A percentile compares a stretch with the other conserved stretches of the same genome.
Evolutionary conservation across 2,113 vertebrate species (phyloP).

Genomic region (Microcebus griseorufus): DNA sequence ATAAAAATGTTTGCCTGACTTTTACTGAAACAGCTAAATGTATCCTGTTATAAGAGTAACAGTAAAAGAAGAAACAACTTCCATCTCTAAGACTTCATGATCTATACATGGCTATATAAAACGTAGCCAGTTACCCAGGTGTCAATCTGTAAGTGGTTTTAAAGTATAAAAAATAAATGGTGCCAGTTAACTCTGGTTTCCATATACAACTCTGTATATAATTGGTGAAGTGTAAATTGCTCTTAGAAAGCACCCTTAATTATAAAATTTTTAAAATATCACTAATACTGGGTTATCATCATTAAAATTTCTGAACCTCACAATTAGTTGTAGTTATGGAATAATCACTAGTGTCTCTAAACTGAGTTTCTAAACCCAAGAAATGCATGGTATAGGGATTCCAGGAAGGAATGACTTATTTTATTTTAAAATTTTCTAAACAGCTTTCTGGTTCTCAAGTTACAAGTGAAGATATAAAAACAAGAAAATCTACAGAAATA

Average conservation of each 20-base stretch:
- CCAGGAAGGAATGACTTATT: background rate
- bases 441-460: background rate
- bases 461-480: slow-evolving; percentile 25
- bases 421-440: background rate
- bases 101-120: background rate
- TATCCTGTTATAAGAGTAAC: background rate
- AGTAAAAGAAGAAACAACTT: background rate
- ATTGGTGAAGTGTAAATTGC: background rate
- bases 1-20: background rate
- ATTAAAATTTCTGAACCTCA: background rate
- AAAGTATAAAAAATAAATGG: slow-evolving; percentile 5
- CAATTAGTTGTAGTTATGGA: background rate
- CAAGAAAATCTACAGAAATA: background rate
- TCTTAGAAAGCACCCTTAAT: background rate
- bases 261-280: background rate
- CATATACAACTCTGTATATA: background rate
- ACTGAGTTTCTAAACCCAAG: background rate
- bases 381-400: background rate
- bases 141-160: background rate
- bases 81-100: background rate
- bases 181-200: background rate
- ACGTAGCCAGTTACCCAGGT: background rate
- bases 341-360: background rate
- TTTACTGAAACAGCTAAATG: background rate
- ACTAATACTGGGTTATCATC: background rate